Percentiles rank a stretch among this genome's conserved stretches.
phyloP scores from a whole-genome alignment of 2,888 invertebrate species.

The Sinelater perroti region DNA sequence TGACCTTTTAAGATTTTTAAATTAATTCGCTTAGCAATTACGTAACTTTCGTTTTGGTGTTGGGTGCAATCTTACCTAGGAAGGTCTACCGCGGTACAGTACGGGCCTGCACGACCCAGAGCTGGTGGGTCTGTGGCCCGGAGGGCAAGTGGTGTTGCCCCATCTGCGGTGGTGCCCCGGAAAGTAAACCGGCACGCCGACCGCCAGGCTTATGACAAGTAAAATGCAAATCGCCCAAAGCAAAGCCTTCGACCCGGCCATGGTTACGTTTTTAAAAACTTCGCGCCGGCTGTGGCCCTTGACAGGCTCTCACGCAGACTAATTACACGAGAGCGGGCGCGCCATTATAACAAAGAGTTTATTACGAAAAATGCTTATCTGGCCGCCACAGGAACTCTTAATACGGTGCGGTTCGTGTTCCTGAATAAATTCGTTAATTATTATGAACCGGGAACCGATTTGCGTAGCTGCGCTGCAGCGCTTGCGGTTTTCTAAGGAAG shows the following conservation, averaged over 20 bases:
- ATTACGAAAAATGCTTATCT: conserved; percentile 33
- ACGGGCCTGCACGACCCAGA: conserved; percentile 4
- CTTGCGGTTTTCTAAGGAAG: conserved; percentile 21
- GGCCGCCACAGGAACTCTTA: conserved; percentile 38
- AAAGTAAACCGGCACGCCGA: conserved; percentile 9
- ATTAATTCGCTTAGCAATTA: no score
- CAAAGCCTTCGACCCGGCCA: conserved; percentile 1
- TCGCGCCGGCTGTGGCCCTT: background rate
- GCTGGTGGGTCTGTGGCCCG: background rate
- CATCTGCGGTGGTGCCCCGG: background rate
- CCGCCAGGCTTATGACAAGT: background rate
- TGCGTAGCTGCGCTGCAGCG: conserved; percentile 7
- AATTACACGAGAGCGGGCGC: background rate
- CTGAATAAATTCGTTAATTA: conserved; percentile 40
- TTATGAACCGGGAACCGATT: conserved; percentile 22
- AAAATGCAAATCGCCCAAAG: background rate
- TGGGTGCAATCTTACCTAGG: conserved; percentile 5
- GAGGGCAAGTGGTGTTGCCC: background rate
- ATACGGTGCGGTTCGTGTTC: conserved; percentile 43
- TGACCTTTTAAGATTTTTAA: no score
- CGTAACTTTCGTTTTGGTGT: no score
- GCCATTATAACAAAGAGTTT: conserved; percentile 13
- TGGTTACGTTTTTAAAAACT: no score
- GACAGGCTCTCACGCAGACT: background rate
- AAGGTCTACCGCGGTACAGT: conserved; percentile 1